Base-by-base conservation (phyloP, 2,888 invertebrate genomes). In the Cephus pygmeus region DNA sequence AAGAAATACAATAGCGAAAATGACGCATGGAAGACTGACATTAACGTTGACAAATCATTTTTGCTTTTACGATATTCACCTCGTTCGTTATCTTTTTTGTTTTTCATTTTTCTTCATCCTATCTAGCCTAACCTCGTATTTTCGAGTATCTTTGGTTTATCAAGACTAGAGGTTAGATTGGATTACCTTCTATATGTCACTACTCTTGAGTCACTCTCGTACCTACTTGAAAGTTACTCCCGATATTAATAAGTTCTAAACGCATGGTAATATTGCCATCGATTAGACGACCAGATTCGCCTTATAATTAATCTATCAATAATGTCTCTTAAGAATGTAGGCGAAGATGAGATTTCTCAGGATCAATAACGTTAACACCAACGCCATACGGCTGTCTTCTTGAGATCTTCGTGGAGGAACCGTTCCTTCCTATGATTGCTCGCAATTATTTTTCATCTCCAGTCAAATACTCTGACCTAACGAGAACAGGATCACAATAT, bases 21-120 rank as follows among this genome's bases (percentile, higher is more conserved):
- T 34, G 31, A 71, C 71, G 71, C 71, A 33, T 71, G 71, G 71
- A 71, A 71, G 71, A 71, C 71, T 71, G 71, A 34, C 71, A 34
- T 71, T 71, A 71, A 71, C 71, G 31, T 71, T 71, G 71, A 71
- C 33, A 9, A 71, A 31, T 23, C 30, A 33, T 71, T 34, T 71
- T 23, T 33, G 33, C 71, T 31, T 12, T 34, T 71, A 12, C 31
- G 31, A 56, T 56, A 56, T 56, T 56, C 56, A 23, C 23, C 9
- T 56, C 2, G 15, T 9, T 56, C 56, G 56, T 56, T 56, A 23
- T 56, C 15, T 9, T 56, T 56, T 56, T 6, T 56, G 6, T 40
- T 40, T 40, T 56, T 56, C 56, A 23, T 23, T 56, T 56, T 56
- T 56, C 56, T 56, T 56, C 23, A 2, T 23, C 9, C 56, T 56